phyloP scores from a whole-genome alignment of 2,888 invertebrate genomes.

The Dasypogon diadema region DNA sequence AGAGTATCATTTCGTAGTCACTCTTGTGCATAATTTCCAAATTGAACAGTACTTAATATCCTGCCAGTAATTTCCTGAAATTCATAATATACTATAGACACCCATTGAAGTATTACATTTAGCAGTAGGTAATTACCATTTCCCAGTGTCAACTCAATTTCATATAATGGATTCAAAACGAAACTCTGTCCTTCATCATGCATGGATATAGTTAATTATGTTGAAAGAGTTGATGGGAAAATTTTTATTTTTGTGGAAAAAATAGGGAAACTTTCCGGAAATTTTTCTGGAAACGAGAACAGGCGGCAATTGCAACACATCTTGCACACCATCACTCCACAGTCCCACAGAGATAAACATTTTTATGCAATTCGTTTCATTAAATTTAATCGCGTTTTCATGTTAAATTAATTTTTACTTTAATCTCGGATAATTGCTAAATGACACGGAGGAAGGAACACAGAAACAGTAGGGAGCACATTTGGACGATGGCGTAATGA shows the following conservation, averaged over 20 bases:
- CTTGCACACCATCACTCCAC: background rate
- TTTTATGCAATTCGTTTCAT: conserved; percentile 40
- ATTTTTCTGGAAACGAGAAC: too few species aligned
- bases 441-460: conserved; percentile 39
- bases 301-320: background rate
- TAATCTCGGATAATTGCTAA: conserved; percentile 41
- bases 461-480: conserved; percentile 3
- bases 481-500: conserved; percentile 16
- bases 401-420: conserved; percentile 40
- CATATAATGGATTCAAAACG: background rate
- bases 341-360: conserved; percentile 28
- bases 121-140: background rate
- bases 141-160: background rate
- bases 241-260: background rate
- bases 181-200: background rate
- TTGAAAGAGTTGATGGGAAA: background rate
- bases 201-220: background rate
- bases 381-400: conserved; percentile 38
- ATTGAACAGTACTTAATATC: too few species aligned
- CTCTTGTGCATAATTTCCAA: too few species aligned
- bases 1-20: too few species aligned
- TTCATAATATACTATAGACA: background rate
- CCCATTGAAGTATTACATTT: background rate
- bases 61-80: background rate
- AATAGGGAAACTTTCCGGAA: background rate